These are phyloP conservation scores for Caenorhabditis angaria DNA, from an alignment of 2,888 invertebrate genomes.

Conservation along the genomic window DNA sequence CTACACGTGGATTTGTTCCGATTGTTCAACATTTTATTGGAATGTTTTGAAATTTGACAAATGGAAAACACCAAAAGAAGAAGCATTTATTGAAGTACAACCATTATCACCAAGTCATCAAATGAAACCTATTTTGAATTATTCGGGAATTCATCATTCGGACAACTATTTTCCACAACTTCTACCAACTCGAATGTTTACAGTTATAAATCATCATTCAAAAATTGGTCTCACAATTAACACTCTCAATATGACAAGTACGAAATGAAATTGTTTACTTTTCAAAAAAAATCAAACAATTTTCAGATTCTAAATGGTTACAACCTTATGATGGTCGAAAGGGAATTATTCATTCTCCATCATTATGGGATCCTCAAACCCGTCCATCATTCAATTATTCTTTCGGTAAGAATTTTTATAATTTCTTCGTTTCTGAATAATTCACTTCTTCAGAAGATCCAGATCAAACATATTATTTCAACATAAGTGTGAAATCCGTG, in stretches of 20 bases:
- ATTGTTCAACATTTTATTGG: slow-evolving; percentile 32
- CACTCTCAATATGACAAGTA: slow-evolving; percentile 16
- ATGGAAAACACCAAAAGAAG: slow-evolving; percentile 14
- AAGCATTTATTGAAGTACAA: slow-evolving; percentile 26
- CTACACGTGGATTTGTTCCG: slow-evolving; percentile 37
- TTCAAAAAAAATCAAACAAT: background rate
- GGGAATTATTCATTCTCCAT: slow-evolving; percentile 30
- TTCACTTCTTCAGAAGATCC: slow-evolving; percentile 6
- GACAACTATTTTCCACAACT: slow-evolving; percentile 19
- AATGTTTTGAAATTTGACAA: slow-evolving; percentile 28
- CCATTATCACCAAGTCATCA: slow-evolving; percentile 24
- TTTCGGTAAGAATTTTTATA: slow-evolving; percentile 15
- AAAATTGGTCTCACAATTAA: slow-evolving; percentile 25
- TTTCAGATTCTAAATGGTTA: slow-evolving; percentile 17
- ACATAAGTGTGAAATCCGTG: slow-evolving; percentile 25
- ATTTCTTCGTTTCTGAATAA: background rate
- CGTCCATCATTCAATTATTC: slow-evolving; percentile 16
- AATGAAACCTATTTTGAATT: slow-evolving; percentile 21
- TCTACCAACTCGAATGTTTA: slow-evolving; percentile 34
- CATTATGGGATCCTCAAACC: slow-evolving; percentile 26
- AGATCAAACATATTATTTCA: slow-evolving; percentile 26
- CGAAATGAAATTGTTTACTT: too few species aligned
- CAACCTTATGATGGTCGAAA: slow-evolving; percentile 26
- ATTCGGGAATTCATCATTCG: background rate
- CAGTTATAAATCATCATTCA: slow-evolving; percentile 35